Percentiles rank a stretch among this genome's conserved stretches.
Evolutionary conservation across 2,888 invertebrate genomes (phyloP).

Genomic region (Ochropacha duplaris): DNA sequence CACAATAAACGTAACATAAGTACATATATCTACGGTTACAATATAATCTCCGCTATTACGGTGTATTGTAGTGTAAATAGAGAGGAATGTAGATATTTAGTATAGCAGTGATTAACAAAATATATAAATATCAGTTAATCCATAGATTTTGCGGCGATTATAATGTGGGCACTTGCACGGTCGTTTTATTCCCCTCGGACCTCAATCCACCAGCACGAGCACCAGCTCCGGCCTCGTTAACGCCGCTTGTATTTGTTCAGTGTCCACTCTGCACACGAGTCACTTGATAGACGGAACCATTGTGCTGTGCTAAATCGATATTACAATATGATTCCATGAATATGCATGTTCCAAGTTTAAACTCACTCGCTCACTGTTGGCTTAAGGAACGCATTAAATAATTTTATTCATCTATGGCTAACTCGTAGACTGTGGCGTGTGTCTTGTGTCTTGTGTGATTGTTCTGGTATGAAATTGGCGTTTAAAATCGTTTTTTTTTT

Average conservation of each 20-base stretch:
- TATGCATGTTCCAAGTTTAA: not conserved
- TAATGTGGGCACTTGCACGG: not conserved
- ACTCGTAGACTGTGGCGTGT: too few species aligned
- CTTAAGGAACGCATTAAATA: too few species aligned
- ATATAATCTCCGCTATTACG: not conserved
- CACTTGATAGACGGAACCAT: not conserved
- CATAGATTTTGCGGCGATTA: not conserved
- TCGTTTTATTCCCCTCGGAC: conserved; percentile 6
- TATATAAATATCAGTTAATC: not conserved
- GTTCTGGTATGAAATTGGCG: too few species aligned
- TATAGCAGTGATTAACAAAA: not conserved
- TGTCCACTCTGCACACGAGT: conserved; percentile 3
- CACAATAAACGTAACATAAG: not conserved
- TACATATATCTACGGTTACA: not conserved
- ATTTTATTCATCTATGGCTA: too few species aligned
- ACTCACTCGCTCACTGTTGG: too few species aligned
- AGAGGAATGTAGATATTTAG: not conserved
- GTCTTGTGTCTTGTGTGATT: too few species aligned
- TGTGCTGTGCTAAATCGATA: conserved; percentile 4
- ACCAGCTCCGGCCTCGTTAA: conserved; percentile 18
- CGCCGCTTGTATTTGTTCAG: conserved; percentile 18
- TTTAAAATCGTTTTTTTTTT: too few species aligned
- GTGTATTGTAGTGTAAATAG: not conserved
- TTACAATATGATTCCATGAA: not conserved
- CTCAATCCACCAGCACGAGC: not conserved